phyloP scores from a whole-genome alignment of 2,113 vertebrate species.

The Sakesphorus luctuosus region DNA sequence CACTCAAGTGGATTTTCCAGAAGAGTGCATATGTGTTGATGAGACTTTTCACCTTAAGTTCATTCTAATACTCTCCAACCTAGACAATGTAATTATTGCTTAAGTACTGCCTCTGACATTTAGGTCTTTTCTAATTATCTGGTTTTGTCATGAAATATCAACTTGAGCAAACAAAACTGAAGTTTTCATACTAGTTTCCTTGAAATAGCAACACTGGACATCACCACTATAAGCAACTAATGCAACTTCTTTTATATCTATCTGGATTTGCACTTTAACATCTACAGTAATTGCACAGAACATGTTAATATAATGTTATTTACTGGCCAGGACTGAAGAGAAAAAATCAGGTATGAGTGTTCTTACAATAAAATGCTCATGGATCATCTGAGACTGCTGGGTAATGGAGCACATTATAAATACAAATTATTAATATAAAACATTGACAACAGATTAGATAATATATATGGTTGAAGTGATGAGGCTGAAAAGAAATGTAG shows the following conservation, averaged over 20 bases:
- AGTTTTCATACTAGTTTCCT: neutral
- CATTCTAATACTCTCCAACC: constrained; percentile 7
- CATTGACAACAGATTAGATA: neutral
- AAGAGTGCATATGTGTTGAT: neutral
- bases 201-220: neutral
- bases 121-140: neutral
- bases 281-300: neutral
- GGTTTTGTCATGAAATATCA: neutral
- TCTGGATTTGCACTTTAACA: neutral
- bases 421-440: neutral
- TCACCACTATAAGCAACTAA: neutral
- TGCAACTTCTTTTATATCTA: neutral
- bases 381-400: neutral
- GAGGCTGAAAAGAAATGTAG: neutral
- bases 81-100: neutral
- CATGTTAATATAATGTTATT: neutral
- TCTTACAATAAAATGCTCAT: neutral
- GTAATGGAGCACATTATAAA: neutral
- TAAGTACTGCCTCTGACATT: neutral
- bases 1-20: neutral
- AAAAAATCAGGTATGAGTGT: neutral
- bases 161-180: neutral
- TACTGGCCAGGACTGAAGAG: neutral
- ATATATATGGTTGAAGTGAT: neutral
- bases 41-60: constrained; percentile 11